Evolutionary conservation across 2,888 invertebrate genomes (phyloP).

Genomic region (Drosophila histrio): DNA sequence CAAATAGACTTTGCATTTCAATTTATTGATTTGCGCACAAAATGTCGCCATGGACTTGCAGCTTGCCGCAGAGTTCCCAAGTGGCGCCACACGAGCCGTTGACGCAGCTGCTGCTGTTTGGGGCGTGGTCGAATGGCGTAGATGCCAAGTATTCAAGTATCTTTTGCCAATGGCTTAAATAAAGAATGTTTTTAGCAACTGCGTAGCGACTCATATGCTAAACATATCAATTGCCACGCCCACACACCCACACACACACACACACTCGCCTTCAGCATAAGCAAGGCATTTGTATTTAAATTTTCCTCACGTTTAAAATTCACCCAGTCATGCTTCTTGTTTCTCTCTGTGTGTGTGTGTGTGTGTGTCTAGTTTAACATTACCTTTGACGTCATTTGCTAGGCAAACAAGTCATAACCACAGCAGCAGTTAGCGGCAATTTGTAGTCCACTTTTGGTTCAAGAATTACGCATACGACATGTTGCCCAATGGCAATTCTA

Average conservation of each 20-base stretch:
- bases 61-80: slow-evolving; percentile 8
- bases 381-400: slow-evolving; percentile 72
- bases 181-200: slow-evolving; percentile 10
- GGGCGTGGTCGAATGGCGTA: slow-evolving; percentile 21
- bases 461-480: slow-evolving; percentile 60
- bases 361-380: slow-evolving; percentile 26
- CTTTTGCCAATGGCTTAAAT: slow-evolving; percentile 11
- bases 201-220: slow-evolving; percentile 6
- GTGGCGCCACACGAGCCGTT: slow-evolving; percentile 32
- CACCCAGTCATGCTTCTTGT: slow-evolving; percentile 10
- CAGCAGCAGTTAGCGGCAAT: slow-evolving; percentile 27
- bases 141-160: slow-evolving; percentile 9
- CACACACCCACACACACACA: neutral
- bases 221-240: slow-evolving; percentile 14
- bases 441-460: slow-evolving; percentile 38
- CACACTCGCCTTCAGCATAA: slow-evolving; percentile 12
- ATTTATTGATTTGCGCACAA: slow-evolving; percentile 56
- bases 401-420: slow-evolving; percentile 45
- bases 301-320: slow-evolving; percentile 44
- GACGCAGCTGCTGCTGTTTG: slow-evolving; percentile 1
- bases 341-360: slow-evolving; percentile 1
- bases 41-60: slow-evolving; percentile 10
- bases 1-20: slow-evolving; percentile 42
- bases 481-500: slow-evolving; percentile 5
- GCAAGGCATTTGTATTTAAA: slow-evolving; percentile 62